Evolutionary conservation across 2,888 invertebrate genomes (phyloP).

Genomic region (Morinoia aosen): DNA sequence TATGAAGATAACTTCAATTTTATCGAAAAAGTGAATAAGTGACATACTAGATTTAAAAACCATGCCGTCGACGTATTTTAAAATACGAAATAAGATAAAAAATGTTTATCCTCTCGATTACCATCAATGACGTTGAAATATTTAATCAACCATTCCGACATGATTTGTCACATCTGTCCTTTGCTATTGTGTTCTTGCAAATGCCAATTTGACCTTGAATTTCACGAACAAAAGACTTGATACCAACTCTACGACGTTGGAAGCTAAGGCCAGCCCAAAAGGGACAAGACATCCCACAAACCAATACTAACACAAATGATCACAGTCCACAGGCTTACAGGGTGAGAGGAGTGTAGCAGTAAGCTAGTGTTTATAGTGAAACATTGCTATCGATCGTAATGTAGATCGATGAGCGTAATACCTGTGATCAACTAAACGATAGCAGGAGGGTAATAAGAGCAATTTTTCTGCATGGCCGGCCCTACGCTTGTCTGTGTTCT

Average conservation of each 20-base stretch:
- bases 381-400: conserved; percentile 36
- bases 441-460: conserved; percentile 16
- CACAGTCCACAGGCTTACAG: not conserved
- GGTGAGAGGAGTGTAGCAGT: not conserved
- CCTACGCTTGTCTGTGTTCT: not conserved
- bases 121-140: not conserved
- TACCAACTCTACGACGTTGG: not conserved
- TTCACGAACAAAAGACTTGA: not conserved
- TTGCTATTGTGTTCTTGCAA: not conserved
- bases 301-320: not conserved
- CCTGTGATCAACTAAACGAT: not conserved
- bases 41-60: not conserved
- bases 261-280: not conserved
- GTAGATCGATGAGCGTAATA: conserved; percentile 30
- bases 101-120: not conserved
- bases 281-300: not conserved
- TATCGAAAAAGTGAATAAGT: not conserved
- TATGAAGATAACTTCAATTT: not conserved
- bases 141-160: not conserved
- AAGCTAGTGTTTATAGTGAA: not conserved
- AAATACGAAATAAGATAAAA: not conserved
- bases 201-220: not conserved
- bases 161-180: not conserved
- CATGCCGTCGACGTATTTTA: not conserved
- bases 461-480: not conserved